These are phyloP conservation scores for Calvadosia cruxmelitensis DNA, from an alignment of 30 jellyfish, hydroid and myxozoan genomes.

Conservation along the genomic window DNA sequence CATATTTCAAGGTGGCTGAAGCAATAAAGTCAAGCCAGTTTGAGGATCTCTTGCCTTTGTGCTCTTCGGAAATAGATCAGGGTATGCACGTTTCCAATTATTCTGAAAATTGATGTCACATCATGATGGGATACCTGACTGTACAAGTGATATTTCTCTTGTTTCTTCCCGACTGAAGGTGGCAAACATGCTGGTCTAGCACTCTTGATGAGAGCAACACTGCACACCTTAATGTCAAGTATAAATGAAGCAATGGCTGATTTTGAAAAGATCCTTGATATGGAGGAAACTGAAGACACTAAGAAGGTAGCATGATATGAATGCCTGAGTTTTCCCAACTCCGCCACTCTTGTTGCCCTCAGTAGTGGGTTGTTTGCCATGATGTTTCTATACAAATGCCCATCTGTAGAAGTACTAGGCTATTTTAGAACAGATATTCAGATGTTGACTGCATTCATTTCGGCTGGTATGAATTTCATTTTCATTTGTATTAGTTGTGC, in stretches of 20 bases:
- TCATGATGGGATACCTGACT: background rate
- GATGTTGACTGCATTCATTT: too few species aligned
- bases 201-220: slow-evolving; percentile 63
- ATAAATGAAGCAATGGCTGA: slow-evolving; percentile 59
- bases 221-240: slow-evolving; percentile 62
- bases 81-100: slow-evolving; percentile 13
- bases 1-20: slow-evolving; percentile 28
- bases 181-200: slow-evolving; percentile 40
- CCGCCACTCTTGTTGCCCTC: too few species aligned
- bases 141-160: background rate
- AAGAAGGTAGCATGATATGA: slow-evolving; percentile 56
- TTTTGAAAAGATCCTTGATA: slow-evolving; percentile 34
- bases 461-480: too few species aligned
- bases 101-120: background rate
- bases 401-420: too few species aligned
- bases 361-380: too few species aligned
- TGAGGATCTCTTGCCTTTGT: slow-evolving; percentile 33
- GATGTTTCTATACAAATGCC: too few species aligned
- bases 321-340: too few species aligned
- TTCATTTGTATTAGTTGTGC: too few species aligned
- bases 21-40: slow-evolving; percentile 21
- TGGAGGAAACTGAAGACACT: slow-evolving; percentile 40
- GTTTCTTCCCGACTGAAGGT: slow-evolving; percentile 1
- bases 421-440: too few species aligned
- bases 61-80: slow-evolving; percentile 66